A percentile compares a stretch with the other conserved stretches of the same genome.
phyloP scores from a whole-genome alignment of 2,888 invertebrate genomes.

The Sesamia inferens region DNA sequence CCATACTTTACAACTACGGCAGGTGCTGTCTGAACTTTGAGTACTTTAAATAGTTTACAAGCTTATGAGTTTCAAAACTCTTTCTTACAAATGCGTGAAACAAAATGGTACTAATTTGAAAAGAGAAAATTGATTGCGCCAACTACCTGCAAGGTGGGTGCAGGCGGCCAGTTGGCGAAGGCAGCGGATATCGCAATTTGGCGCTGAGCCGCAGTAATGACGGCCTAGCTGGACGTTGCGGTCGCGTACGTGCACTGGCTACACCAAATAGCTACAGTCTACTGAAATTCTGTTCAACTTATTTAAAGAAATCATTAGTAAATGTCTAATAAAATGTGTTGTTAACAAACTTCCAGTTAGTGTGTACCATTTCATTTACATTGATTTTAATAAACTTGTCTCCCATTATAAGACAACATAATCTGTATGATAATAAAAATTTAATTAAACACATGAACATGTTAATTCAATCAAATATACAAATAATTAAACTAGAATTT shows the following conservation, averaged over 20 bases:
- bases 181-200: slow-evolving; percentile 86
- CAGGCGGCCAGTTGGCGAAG: slow-evolving; percentile 58
- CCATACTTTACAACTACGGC: slow-evolving; percentile 27
- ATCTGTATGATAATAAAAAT: neutral
- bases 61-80: neutral
- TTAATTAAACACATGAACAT: slow-evolving; percentile 4
- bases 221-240: slow-evolving; percentile 73
- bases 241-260: slow-evolving; percentile 81
- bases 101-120: slow-evolving; percentile 53
- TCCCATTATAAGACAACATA: neutral
- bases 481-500: slow-evolving; percentile 8
- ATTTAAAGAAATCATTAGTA: slow-evolving; percentile 52
- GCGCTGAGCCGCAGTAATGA: slow-evolving; percentile 82
- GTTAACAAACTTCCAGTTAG: slow-evolving; percentile 1
- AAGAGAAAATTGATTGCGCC: slow-evolving; percentile 55
- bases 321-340: slow-evolving; percentile 18
- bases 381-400: neutral
- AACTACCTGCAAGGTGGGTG: slow-evolving; percentile 52
- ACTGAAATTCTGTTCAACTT: slow-evolving; percentile 63
- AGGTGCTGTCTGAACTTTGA: slow-evolving; percentile 24
- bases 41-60: slow-evolving; percentile 4
- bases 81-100: slow-evolving; percentile 20
- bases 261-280: slow-evolving; percentile 66
- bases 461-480: neutral
- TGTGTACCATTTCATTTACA: neutral